A percentile compares a stretch with the other conserved stretches of the same genome.
These are phyloP conservation scores for Emmelina monodactyla DNA, from an alignment of 2,888 invertebrate genomes.

Conservation along the genomic window DNA sequence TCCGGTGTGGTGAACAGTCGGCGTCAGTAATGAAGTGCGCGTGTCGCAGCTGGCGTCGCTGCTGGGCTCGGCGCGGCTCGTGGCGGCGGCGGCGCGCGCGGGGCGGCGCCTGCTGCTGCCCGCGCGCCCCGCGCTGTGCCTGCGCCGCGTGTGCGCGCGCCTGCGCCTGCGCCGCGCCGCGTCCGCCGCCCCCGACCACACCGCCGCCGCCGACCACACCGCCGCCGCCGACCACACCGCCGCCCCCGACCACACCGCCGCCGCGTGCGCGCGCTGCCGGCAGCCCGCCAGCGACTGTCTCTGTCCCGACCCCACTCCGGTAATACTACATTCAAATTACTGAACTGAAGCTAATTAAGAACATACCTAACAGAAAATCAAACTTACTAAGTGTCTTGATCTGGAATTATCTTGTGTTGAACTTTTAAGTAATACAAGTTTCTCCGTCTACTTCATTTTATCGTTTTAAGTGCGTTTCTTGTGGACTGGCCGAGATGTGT, in stretches of 20 bases:
- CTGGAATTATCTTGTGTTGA: too few species aligned
- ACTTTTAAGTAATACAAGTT: too few species aligned
- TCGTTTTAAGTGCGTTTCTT: too few species aligned
- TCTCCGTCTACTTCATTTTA: too few species aligned
- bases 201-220: constrained; percentile 3
- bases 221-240: background rate
- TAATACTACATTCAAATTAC: background rate
- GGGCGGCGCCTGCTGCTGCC: background rate
- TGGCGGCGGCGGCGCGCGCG: background rate
- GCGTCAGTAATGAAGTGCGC: too few species aligned
- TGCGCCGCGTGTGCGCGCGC: constrained; percentile 33
- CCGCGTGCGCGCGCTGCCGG: constrained; percentile 10
- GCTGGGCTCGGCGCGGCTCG: constrained; percentile 64
- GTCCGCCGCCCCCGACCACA: constrained; percentile 19
- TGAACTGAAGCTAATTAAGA: too few species aligned
- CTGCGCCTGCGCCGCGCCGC: constrained; percentile 33
- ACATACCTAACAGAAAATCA: too few species aligned
- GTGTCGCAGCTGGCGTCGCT: too few species aligned
- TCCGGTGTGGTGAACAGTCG: background rate
- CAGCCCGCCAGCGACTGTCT: constrained; percentile 24
- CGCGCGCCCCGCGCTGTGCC: constrained; percentile 33
- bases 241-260: constrained; percentile 7
- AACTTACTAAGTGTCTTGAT: too few species aligned
- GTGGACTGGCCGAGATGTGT: too few species aligned
- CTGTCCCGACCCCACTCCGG: constrained; percentile 22